phyloP scores from a whole-genome alignment of 2,797 vertebrate species.

The Rhincodon typus region DNA sequence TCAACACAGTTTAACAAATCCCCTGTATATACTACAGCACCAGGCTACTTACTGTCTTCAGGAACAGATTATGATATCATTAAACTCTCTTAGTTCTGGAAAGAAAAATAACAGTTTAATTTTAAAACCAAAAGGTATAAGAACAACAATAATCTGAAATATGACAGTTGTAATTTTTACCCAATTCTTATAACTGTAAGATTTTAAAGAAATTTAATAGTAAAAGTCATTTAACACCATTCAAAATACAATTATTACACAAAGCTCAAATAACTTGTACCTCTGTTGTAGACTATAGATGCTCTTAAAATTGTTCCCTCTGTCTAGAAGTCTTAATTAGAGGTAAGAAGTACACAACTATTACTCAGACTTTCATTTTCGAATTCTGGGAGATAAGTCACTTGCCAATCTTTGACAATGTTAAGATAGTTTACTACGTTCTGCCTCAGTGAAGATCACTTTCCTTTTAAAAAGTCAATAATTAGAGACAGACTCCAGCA shows the following conservation, averaged over 20 bases:
- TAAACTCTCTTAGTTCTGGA: constrained; percentile 11
- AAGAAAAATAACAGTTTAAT: not conserved
- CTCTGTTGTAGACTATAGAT: not conserved
- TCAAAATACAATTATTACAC: not conserved
- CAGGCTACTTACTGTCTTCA: not conserved
- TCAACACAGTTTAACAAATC: not conserved
- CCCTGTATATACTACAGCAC: not conserved
- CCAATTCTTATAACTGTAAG: not conserved
- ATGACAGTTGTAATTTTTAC: not conserved
- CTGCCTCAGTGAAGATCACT: not conserved
- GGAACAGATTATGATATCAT: not conserved
- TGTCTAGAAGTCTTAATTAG: constrained; percentile 14
- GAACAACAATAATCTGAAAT: not conserved
- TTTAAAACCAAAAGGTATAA: not conserved
- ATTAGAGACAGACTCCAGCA: not conserved
- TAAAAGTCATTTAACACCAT: not conserved
- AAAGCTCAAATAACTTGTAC: not conserved
- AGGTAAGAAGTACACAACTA: not conserved
- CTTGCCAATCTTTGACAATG: not conserved
- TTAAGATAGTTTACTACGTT: not conserved
- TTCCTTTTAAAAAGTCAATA: not conserved
- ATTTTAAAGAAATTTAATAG: not conserved
- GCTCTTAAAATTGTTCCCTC: not conserved
- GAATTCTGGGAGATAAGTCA: not conserved
- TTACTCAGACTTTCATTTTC: not conserved